Evolutionary conservation across 2,888 invertebrate species (phyloP).

Genomic region (Phorcus lineatus): DNA sequence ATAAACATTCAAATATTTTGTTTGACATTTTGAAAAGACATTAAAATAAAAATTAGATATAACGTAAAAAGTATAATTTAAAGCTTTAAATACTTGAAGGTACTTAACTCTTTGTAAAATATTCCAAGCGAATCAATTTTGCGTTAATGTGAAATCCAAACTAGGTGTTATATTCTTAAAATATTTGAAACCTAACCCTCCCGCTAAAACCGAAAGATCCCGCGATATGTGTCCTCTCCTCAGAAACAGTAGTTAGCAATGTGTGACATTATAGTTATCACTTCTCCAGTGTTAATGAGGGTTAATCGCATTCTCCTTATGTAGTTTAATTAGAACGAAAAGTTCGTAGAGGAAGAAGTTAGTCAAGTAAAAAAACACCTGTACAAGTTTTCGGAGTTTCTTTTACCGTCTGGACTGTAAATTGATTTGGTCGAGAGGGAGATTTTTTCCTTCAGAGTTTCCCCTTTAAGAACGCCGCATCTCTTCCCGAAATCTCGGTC

Average conservation of each 20-base stretch:
- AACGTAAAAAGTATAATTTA: too few species aligned
- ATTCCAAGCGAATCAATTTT: background rate
- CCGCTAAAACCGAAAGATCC: background rate
- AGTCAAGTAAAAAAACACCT: conserved; percentile 11
- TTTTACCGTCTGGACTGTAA: conserved; percentile 5
- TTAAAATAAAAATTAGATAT: too few species aligned
- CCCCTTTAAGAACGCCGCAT: background rate
- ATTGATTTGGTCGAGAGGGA: background rate
- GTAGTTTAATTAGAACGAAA: conserved; percentile 4
- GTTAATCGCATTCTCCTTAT: conserved; percentile 12
- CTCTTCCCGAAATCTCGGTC: background rate
- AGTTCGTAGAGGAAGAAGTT: background rate
- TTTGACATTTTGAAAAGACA: too few species aligned
- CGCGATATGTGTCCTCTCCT: background rate
- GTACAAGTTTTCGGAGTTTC: background rate
- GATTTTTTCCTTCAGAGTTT: background rate
- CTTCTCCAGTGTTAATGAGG: background rate
- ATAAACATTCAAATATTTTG: too few species aligned
- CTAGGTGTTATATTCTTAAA: background rate
- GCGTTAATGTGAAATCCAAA: background rate
- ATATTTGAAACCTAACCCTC: background rate
- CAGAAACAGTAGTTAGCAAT: background rate
- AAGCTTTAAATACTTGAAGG: too few species aligned
- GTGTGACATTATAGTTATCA: conserved; percentile 3
- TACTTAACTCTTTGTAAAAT: too few species aligned